These are phyloP conservation scores for Oriolus oriolus DNA, from an alignment of 2,113 vertebrate species.

Conservation along the genomic window DNA sequence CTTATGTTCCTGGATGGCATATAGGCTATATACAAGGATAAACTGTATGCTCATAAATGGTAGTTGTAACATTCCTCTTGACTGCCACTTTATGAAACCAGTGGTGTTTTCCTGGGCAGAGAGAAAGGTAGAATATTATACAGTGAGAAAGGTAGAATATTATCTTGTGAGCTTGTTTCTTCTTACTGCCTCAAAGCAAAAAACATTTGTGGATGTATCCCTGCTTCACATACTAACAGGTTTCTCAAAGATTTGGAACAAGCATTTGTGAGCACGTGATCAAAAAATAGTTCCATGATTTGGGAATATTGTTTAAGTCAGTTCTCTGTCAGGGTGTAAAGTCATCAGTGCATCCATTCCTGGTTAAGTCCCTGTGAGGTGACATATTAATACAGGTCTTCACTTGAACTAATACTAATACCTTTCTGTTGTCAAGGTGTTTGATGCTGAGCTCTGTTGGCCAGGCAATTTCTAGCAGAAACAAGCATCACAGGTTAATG, in stretches of 20 bases:
- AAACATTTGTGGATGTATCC: background rate
- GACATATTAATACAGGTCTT: background rate
- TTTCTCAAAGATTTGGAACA: background rate
- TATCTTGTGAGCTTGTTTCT: background rate
- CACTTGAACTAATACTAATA: background rate
- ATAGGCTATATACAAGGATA: background rate
- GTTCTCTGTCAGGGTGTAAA: background rate
- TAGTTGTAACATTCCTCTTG: background rate
- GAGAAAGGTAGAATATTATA: background rate
- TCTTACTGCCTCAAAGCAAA: background rate
- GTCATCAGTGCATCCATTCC: background rate
- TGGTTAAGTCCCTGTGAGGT: background rate
- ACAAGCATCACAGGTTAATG: background rate
- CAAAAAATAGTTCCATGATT: background rate
- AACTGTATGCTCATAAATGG: background rate
- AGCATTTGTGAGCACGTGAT: background rate
- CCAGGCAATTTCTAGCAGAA: background rate
- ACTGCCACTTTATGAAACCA: background rate
- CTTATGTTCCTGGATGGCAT: background rate
- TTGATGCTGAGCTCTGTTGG: background rate
- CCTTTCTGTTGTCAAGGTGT: background rate
- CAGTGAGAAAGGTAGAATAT: background rate
- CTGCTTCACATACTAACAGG: background rate
- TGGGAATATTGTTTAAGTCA: background rate
- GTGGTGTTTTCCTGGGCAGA: background rate